Evolutionary conservation across 2,888 invertebrate species (phyloP).

Genomic region (Andrena minutula): DNA sequence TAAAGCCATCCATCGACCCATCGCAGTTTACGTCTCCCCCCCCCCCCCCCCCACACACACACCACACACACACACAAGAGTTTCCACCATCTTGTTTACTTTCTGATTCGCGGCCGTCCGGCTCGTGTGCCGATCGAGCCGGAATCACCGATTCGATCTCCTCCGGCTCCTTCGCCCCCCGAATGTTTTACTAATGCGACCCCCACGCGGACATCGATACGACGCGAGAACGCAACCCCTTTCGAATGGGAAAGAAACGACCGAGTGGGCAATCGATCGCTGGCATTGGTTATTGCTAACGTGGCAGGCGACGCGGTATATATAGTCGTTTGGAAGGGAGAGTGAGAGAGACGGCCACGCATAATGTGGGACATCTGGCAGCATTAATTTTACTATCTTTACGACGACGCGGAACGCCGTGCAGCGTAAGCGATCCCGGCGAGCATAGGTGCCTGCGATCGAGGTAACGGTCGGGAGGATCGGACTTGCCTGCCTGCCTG

Average conservation of each 20-base stretch:
- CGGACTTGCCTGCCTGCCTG: not conserved
- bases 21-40: slow-evolving; percentile 25
- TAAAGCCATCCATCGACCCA: slow-evolving; percentile 45
- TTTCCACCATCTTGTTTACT: slow-evolving; percentile 44
- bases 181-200: slow-evolving; percentile 20
- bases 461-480: slow-evolving; percentile 20
- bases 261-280: too few species aligned
- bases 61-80: too few species aligned
- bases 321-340: not conserved
- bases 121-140: slow-evolving; percentile 40
- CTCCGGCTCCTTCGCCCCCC: not conserved
- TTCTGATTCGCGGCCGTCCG: slow-evolving; percentile 46
- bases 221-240: too few species aligned
- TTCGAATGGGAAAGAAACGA: too few species aligned
- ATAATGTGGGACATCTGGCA: slow-evolving; percentile 1
- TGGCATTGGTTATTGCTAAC: too few species aligned
- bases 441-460: not conserved
- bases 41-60: too few species aligned
- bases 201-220: too few species aligned
- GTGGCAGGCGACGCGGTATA: too few species aligned
- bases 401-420: slow-evolving; percentile 24
- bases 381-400: slow-evolving; percentile 23
- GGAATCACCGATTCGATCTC: slow-evolving; percentile 26
- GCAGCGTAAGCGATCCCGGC: not conserved
- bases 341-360: not conserved